Conservation (phyloP, 2,888 invertebrate genomes). For the Spilarctia lutea region DNA sequence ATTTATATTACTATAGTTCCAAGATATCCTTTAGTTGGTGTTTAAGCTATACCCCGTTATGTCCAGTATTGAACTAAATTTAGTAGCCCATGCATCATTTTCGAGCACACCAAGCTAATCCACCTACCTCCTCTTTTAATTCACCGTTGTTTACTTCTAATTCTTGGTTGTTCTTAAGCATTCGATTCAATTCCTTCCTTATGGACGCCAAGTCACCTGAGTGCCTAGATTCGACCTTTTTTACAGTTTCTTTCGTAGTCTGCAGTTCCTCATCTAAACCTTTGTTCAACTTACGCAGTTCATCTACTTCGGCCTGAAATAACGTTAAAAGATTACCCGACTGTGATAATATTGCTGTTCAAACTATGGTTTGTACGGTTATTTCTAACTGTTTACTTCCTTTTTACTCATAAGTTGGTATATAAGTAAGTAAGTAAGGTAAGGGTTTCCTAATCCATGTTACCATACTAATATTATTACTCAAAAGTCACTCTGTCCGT, state of each 20-base stretch:
- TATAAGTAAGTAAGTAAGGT: no score
- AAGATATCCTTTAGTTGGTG: not conserved
- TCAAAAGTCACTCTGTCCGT: no score
- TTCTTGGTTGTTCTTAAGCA: slow-evolving; percentile 87
- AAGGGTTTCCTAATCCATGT: no score
- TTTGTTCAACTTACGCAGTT: slow-evolving; percentile 73
- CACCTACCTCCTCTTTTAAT: slow-evolving; percentile 88
- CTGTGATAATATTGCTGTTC: not conserved
- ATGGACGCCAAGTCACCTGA: slow-evolving; percentile 81
- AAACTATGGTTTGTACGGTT: not conserved
- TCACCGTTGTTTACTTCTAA: slow-evolving; percentile 90
- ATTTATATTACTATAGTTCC: not conserved
- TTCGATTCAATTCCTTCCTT: slow-evolving; percentile 83
- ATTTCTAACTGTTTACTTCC: not conserved
- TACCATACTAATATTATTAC: no score
- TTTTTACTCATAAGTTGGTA: no score
- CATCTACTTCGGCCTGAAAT: slow-evolving; percentile 74
- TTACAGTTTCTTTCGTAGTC: slow-evolving; percentile 76
- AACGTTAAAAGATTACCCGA: not conserved
- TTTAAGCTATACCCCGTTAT: not conserved
- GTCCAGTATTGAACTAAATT: not conserved
- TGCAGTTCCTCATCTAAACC: slow-evolving; percentile 81
- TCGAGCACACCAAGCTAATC: not conserved
- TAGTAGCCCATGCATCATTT: not conserved
- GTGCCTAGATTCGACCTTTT: slow-evolving; percentile 78